Evolutionary conservation across 2,888 invertebrate species (phyloP).

Genomic region (Melipona bicolor): DNA sequence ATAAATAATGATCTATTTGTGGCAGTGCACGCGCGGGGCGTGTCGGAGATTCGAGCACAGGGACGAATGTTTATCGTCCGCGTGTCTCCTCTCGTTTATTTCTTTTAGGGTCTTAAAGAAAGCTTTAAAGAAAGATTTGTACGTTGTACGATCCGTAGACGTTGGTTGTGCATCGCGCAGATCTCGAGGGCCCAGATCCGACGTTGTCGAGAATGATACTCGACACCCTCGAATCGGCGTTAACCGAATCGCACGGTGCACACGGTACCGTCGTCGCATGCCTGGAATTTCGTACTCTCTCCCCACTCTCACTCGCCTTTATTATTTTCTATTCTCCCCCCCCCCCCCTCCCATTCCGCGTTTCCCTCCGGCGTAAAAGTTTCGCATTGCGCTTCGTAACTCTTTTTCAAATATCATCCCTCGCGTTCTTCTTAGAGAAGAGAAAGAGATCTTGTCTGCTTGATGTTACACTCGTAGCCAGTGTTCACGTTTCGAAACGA

Average conservation of each 20-base stretch:
- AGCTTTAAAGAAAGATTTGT: too few relatives aligned
- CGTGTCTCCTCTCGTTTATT: background rate
- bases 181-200: background rate
- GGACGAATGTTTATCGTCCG: too few relatives aligned
- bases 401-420: background rate
- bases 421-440: too few relatives aligned
- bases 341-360: background rate
- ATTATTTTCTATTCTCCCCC: conserved; percentile 55
- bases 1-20: conserved; percentile 56
- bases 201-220: background rate
- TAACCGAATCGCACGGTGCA: conserved; percentile 36
- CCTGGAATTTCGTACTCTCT: conserved; percentile 48
- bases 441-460: background rate
- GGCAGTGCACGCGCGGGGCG: conserved; percentile 55
- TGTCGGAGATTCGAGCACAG: conserved; percentile 44
- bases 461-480: background rate
- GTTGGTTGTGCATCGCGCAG: too few relatives aligned
- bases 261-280: conserved; percentile 40
- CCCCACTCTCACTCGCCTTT: conserved; percentile 6
- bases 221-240: background rate
- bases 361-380: conserved; percentile 8
- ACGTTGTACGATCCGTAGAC: too few relatives aligned
- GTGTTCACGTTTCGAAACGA: background rate
- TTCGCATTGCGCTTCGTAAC: conserved; percentile 14
- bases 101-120: too few relatives aligned